Evolutionary conservation across 2,888 invertebrate species (phyloP).

Genomic region (Microctonus hyperodae): DNA sequence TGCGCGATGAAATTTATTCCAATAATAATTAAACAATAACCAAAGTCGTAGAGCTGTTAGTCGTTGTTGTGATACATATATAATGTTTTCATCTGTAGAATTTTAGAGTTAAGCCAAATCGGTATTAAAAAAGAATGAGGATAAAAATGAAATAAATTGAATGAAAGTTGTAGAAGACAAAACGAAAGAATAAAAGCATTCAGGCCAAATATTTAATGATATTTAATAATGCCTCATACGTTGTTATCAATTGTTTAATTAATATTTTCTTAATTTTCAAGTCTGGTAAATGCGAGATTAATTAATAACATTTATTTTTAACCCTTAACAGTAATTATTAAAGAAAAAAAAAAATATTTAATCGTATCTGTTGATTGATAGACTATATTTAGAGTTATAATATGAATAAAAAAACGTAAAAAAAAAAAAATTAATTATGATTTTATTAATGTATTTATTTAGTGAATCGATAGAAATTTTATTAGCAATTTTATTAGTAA

Average conservation of each 20-base stretch:
- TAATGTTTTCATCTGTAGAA: constrained; percentile 42
- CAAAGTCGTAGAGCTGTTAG: constrained; percentile 53
- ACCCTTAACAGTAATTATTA: constrained; percentile 20
- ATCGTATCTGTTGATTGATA: neutral
- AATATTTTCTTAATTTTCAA: neutral
- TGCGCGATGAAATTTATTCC: neutral
- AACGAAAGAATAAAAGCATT: neutral
- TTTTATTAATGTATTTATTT: neutral
- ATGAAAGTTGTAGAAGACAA: neutral
- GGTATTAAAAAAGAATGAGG: constrained; percentile 10
- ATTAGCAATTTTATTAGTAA: neutral
- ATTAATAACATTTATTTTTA: neutral
- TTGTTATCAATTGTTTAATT: neutral
- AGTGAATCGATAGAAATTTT: neutral
- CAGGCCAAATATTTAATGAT: constrained; percentile 4
- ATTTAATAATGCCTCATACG: neutral
- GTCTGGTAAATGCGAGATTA: neutral
- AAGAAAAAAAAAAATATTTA: constrained; percentile 2
- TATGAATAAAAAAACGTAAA: neutral
- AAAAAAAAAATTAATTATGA: neutral
- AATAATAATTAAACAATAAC: constrained; percentile 43
- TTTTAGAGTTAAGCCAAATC: constrained; percentile 18
- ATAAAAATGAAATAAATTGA: neutral
- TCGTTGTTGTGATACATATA: constrained; percentile 51
- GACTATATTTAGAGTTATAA: neutral